phyloP scores from a whole-genome alignment of 2,888 invertebrate species.

The Clistopyga incitator region DNA sequence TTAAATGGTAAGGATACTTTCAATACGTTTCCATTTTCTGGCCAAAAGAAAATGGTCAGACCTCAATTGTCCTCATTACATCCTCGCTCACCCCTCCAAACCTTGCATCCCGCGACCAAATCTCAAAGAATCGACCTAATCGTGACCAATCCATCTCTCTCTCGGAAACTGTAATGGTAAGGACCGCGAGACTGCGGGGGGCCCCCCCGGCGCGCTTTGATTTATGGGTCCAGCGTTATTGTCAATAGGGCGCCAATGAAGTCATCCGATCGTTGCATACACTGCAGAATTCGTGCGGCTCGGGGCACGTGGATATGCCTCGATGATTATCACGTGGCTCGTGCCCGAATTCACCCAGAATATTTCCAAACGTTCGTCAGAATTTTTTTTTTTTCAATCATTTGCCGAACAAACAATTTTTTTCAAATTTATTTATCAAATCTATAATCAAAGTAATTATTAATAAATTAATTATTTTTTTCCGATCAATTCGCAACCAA shows the following conservation, averaged over 20 bases:
- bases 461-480: too few relatives aligned
- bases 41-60: neutral
- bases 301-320: slow-evolving; percentile 57
- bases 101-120: neutral
- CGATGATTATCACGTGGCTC: slow-evolving; percentile 60
- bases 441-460: too few relatives aligned
- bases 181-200: neutral
- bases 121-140: slow-evolving; percentile 3
- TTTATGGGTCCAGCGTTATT: slow-evolving; percentile 71
- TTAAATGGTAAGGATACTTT: neutral
- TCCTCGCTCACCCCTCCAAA: slow-evolving; percentile 4
- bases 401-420: too few relatives aligned
- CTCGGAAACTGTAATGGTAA: slow-evolving; percentile 12
- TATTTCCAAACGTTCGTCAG: too few relatives aligned
- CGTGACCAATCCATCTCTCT: slow-evolving; percentile 1
- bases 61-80: neutral
- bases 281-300: slow-evolving; percentile 14
- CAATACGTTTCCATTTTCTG: neutral
- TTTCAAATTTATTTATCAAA: too few relatives aligned
- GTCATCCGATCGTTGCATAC: slow-evolving; percentile 66
- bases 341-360: neutral
- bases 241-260: slow-evolving; percentile 73
- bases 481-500: too few relatives aligned
- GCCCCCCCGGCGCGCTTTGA: slow-evolving; percentile 61
- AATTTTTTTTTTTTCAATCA: too few relatives aligned